These are phyloP conservation scores for Aricia artaxerxes DNA, from an alignment of 2,888 invertebrate genomes.

Conservation along the genomic window DNA sequence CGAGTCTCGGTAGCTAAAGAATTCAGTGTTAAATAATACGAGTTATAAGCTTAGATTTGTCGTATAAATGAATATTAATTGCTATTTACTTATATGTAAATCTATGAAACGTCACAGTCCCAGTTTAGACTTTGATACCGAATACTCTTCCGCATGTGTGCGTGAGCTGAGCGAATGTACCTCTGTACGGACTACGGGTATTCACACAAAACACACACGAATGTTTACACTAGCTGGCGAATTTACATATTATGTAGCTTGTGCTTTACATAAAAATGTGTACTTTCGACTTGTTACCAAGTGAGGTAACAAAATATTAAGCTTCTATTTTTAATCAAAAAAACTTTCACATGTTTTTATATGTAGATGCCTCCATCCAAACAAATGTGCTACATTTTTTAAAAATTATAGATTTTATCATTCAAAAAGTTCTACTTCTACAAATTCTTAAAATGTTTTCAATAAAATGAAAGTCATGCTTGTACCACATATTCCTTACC, in stretches of 20 bases:
- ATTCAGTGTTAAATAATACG: constrained; percentile 1
- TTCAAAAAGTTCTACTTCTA: background rate
- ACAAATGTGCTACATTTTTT: background rate
- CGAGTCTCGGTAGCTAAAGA: background rate
- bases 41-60: background rate
- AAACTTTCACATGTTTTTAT: background rate
- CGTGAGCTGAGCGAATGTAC: constrained; percentile 50
- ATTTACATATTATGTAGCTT: background rate
- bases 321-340: background rate
- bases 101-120: constrained; percentile 50
- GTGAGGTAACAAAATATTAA: background rate
- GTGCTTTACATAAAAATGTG: background rate
- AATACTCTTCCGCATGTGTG: constrained; percentile 55
- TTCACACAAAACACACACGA: background rate
- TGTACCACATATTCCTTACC: background rate
- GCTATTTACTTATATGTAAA: constrained; percentile 5
- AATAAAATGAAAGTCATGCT: constrained; percentile 6
- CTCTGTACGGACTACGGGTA: background rate
- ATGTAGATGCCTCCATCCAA: background rate
- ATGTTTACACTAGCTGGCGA: constrained; percentile 4
- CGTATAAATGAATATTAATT: background rate
- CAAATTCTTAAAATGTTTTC: background rate
- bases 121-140: constrained; percentile 75
- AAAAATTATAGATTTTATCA: background rate
- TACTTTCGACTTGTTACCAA: background rate